Percentiles rank a stretch among this genome's conserved stretches.
Conservation (phyloP, 2,888 invertebrate species). For the Stenotaenia linearis region DNA sequence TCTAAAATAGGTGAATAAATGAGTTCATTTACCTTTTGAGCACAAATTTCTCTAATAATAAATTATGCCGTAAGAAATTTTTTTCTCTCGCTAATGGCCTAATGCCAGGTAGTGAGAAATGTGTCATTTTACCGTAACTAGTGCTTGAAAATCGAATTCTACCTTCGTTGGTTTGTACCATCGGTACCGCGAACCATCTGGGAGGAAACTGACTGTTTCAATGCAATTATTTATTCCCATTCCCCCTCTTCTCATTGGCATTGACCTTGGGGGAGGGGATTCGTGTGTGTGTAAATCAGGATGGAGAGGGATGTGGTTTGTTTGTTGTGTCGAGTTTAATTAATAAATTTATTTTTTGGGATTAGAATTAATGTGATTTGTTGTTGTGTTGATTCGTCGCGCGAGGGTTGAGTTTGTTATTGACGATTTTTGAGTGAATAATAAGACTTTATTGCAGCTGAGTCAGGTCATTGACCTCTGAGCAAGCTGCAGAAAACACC, state of each 20-base stretch:
- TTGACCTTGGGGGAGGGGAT: constrained; percentile 3
- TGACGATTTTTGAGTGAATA: not conserved
- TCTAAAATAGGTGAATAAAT: constrained; percentile 12
- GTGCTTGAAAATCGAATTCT: not conserved
- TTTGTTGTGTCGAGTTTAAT: not conserved
- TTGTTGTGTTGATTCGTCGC: not conserved
- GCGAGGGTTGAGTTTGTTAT: not conserved
- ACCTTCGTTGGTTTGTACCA: not conserved
- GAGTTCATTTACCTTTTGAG: constrained; percentile 17
- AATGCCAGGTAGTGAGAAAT: not conserved
- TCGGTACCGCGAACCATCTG: not conserved
- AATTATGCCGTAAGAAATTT: not conserved
- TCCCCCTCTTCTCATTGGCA: not conserved
- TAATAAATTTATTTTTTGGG: not conserved
- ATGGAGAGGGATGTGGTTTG: not conserved
- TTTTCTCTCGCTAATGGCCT: not conserved
- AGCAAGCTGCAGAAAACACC: constrained; percentile 11
- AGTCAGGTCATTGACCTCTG: not conserved
- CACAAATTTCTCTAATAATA: constrained; percentile 1
- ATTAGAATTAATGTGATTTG: not conserved
- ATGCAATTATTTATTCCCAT: not conserved
- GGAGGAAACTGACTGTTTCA: not conserved
- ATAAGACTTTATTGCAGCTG: not conserved
- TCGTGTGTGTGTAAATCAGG: not conserved
- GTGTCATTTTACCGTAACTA: not conserved